Base-by-base conservation (phyloP, 2,888 invertebrate species). In the Podabrus alpinus region DNA sequence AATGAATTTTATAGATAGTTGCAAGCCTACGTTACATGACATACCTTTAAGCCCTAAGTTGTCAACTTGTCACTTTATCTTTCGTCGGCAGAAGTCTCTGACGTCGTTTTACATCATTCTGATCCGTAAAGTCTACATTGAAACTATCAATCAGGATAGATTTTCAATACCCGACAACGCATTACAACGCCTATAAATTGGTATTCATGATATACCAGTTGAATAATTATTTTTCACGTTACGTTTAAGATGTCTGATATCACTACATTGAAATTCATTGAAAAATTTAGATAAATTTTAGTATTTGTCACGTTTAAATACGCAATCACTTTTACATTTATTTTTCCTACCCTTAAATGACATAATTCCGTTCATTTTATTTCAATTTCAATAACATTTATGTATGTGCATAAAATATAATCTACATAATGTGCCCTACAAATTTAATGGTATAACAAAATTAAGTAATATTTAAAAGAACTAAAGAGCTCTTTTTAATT, bases 131-230 rank as follows among this genome's bases (percentile, higher is more conserved):
- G 73, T 72, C 73, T 73, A 71, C 73, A 76, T 73, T 76, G 71
- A 73, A 70, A 70, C 72, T 76, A 76, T 76, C 76, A 76, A 76
- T 76, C 76, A 76, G 73, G 76, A 76, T 73, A 70, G 76, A 71
- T 75, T 73, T 73, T 76, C 76, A 73, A 76, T 76, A 73, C 73
- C 69, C 72, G 75, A 76, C 73, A 73, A 70, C 70, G 76, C 70
- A 76, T 73, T 76, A 74, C 73, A 76, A 76, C 69, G 75, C 72
- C 72, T 70, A 75, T 75, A 75, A 75, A 75, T 75, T 75, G 72
- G 75, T 72, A 75, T 75, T 75, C 75, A 72, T 72, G 72, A 66
- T 72, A 75, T 72, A 75, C 69, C 59, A 66, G 67, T 69, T 69
- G 25, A 72, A 66, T 75, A 75, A 75, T 75, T 75, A 75, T 72